Evolutionary conservation across 2,888 invertebrate genomes (phyloP), one percentile per base, ranked within the genome.

Genomic region (Chalcis sispes): DNA sequence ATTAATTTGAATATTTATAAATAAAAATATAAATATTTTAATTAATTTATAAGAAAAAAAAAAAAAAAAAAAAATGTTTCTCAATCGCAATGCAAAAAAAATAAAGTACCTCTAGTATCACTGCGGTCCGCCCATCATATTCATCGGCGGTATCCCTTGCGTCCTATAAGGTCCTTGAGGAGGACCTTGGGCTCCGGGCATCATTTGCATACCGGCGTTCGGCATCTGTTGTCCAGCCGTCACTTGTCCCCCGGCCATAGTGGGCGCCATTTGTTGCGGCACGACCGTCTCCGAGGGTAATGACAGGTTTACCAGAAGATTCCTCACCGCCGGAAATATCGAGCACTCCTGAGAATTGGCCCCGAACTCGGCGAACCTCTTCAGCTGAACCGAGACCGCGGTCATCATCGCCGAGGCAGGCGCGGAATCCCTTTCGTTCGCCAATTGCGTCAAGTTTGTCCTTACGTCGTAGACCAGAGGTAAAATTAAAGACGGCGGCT

Each of bases 381-480:
- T 93, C 15, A 94, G 89, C 74, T 93, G 91, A 23, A 92, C 89
- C 71, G 91, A 92, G 0, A 93, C 93, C 0, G 93, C 92, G 5
- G 92, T 90, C 80, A 92, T 91, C 80, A 92, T 91, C 1, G 91
- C 91, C 0, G 92, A 91, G 7, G 91, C 91, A 2, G 89, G 88
- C 18, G 90, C 90, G 2, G 92, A 90, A 81, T 96, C 96, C 58
- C 95, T 91, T 10, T 78, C 76, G 83, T 95, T 94, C 87, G 97
- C 97, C 76, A 97, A 90, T 85, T 95, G 95, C 7, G 97, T 97
- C 56, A 94, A 91, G 89, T 98, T 98, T 56, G 94, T 93, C 81
- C 92, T 93, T 80, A 95, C 93, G 88, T 98, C 98, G 89, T 98
- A 97, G 58, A 98, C 95, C 78, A 98, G 90, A 1, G 98, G 98